phyloP scores from a whole-genome alignment of 2,113 vertebrate genomes.

The Lota lota region DNA sequence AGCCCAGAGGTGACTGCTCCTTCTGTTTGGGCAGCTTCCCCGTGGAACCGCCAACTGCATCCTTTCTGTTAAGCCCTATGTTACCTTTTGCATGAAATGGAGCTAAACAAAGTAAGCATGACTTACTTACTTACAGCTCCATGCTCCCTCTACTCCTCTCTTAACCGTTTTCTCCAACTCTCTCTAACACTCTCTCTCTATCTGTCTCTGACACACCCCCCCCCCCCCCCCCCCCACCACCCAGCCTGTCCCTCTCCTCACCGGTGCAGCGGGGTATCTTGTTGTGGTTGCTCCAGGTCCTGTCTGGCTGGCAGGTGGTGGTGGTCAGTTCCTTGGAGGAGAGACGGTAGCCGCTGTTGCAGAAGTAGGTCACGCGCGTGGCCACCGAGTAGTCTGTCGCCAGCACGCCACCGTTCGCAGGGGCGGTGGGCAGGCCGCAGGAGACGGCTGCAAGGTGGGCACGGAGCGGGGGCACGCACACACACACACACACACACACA shows the following conservation, averaged over 20 bases:
- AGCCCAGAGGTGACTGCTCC: too few species aligned
- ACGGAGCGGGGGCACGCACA: not conserved
- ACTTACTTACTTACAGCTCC: too few species aligned
- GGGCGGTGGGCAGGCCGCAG: slow-evolving; percentile 89
- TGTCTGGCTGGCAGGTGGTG: slow-evolving; percentile 89
- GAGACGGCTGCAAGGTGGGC: slow-evolving; percentile 82
- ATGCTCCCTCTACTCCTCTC: not conserved
- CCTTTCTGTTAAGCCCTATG: too few species aligned
- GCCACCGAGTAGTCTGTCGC: slow-evolving; percentile 92
- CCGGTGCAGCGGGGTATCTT: slow-evolving; percentile 94
- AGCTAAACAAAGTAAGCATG: too few species aligned
- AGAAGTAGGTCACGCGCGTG: slow-evolving; percentile 91
- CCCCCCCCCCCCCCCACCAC: not conserved
- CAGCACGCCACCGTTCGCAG: slow-evolving; percentile 88
- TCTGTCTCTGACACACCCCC: not conserved
- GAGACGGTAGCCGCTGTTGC: slow-evolving; percentile 88
- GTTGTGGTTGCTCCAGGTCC: slow-evolving; percentile 96
- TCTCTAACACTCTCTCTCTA: too few species aligned
- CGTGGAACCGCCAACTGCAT: too few species aligned
- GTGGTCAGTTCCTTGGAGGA: slow-evolving; percentile 93
- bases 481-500: slow-evolving; percentile 19
- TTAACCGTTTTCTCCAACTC: too few species aligned
- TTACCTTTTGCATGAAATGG: too few species aligned
- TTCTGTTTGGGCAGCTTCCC: too few species aligned
- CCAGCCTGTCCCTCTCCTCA: slow-evolving; percentile 55